Percentiles rank a stretch among this genome's conserved stretches.
Conservation (phyloP, 2,113 vertebrate species). For the Recurvirostra avosetta region DNA sequence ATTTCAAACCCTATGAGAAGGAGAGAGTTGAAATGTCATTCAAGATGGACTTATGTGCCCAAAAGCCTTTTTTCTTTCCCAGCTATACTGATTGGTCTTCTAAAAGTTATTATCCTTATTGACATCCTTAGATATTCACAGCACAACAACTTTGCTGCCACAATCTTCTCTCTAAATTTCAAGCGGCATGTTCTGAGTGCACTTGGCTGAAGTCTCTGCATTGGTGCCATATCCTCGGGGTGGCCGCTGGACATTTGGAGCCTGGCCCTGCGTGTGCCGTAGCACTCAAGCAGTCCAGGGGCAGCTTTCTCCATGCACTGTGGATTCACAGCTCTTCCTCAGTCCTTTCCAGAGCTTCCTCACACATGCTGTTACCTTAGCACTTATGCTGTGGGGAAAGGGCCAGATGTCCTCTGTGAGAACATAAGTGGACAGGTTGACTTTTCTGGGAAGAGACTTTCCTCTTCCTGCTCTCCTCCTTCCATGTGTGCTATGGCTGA, state of each 20-base stretch:
- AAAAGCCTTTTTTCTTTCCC: neutral
- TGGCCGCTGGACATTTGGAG: neutral
- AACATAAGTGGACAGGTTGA: neutral
- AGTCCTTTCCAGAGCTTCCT: neutral
- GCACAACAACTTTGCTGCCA: neutral
- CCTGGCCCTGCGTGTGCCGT: accelerated
- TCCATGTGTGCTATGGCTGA: neutral
- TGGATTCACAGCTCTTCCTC: neutral
- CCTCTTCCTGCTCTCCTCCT: neutral
- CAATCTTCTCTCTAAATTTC: neutral
- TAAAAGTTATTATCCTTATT: neutral
- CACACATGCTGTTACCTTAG: neutral
- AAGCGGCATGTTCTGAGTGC: neutral
- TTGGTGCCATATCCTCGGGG: neutral
- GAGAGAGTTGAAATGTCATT: neutral
- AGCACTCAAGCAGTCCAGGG: neutral
- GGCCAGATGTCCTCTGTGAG: neutral
- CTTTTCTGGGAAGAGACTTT: neutral
- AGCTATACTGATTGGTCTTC: neutral
- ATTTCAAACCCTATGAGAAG: neutral
- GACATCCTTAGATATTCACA: neutral
- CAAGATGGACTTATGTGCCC: neutral
- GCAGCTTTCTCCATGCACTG: neutral
- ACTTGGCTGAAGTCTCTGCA: neutral
- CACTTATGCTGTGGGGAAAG: neutral